A percentile compares a stretch with the other conserved stretches of the same genome.
phyloP scores from a whole-genome alignment of 2,888 invertebrate genomes.

The Rotaria magnacalcarata region DNA sequence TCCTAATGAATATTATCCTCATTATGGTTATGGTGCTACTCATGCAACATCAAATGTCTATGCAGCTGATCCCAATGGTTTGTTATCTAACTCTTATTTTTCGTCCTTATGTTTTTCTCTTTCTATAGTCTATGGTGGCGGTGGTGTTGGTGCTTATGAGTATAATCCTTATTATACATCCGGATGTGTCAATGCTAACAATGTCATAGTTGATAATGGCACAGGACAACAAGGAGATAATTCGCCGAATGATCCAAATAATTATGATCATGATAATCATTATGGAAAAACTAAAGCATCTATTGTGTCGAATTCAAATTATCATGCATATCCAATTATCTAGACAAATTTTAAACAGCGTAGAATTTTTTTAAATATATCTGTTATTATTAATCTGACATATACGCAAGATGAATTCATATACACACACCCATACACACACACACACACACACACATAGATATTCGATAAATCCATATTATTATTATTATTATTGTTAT shows the following conservation, averaged over 20 bases:
- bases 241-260: not conserved
- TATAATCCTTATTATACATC: not conserved
- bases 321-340: slow-evolving; percentile 9
- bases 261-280: slow-evolving; percentile 24
- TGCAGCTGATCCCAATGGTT: not conserved
- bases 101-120: too few species aligned
- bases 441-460: slow-evolving; percentile 15
- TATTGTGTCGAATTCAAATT: not conserved
- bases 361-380: not conserved
- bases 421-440: slow-evolving; percentile 2
- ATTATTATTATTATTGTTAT: slow-evolving; percentile 1
- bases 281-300: slow-evolving; percentile 20
- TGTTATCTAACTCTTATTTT: not conserved
- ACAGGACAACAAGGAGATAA: not conserved
- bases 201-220: not conserved
- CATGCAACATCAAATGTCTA: not conserved
- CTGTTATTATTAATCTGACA: slow-evolving; percentile 16
- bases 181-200: too few species aligned
- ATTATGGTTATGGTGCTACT: slow-evolving; percentile 15
- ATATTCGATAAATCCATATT: slow-evolving; percentile 5
- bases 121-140: not conserved
- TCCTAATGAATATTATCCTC: slow-evolving; percentile 23
- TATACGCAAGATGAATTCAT: not conserved
- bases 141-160: not conserved
- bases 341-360: not conserved